Conservation (phyloP, 1,140 invertebrate genomes). For the Colletes latitarsis region DNA sequence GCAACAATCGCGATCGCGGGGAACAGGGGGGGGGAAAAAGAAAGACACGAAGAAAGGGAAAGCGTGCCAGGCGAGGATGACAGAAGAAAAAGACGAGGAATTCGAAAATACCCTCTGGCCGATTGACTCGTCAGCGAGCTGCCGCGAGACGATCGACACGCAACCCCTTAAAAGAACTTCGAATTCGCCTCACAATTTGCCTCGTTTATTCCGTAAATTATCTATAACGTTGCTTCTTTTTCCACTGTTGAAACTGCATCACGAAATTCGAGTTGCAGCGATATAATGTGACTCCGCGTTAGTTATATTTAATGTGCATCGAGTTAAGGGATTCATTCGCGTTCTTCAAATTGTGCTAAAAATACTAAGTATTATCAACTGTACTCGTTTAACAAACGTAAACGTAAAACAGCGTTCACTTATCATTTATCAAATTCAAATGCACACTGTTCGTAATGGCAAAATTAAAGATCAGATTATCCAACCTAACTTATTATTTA, state of each 20-base stretch:
- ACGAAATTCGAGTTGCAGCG: background rate
- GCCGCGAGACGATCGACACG: constrained; percentile 45
- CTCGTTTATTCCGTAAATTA: constrained; percentile 35
- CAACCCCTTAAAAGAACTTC: constrained; percentile 42
- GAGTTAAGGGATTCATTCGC: no score
- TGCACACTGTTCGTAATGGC: no score
- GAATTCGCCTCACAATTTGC: constrained; percentile 54
- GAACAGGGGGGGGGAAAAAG: no score
- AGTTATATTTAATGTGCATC: no score
- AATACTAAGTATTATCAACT: background rate
- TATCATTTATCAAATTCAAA: no score
- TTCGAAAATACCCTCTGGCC: constrained; percentile 52
- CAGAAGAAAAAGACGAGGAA: constrained; percentile 3
- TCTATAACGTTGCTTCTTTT: constrained; percentile 7
- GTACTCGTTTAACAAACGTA: no score
- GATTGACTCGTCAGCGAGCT: constrained; percentile 67
- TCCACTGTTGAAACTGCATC: background rate
- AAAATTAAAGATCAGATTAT: no score
- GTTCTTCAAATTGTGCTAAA: constrained; percentile 24
- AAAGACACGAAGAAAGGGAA: background rate
- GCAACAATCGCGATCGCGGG: background rate
- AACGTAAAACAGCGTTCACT: no score
- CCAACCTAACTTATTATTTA: no score
- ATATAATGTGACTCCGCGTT: background rate
- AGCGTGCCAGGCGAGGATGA: background rate